phyloP scores from a whole-genome alignment of 2,113 vertebrate genomes.

The Percopsis transmontana region DNA sequence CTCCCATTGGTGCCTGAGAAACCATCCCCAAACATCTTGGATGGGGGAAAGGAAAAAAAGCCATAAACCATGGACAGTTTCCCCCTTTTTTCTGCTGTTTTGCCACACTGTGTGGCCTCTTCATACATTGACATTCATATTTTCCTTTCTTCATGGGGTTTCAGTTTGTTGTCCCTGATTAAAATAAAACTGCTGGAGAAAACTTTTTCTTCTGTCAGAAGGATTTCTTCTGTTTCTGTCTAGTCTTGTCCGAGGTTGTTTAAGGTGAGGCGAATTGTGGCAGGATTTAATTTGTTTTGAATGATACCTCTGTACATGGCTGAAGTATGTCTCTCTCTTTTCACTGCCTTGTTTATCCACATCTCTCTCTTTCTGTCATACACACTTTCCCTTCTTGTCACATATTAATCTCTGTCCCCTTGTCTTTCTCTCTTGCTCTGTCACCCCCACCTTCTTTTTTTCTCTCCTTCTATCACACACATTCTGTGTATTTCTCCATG shows the following conservation, averaged over 20 bases:
- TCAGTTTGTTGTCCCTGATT: background rate
- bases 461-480: constrained; percentile 13
- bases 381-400: background rate
- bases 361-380: background rate
- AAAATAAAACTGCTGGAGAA: constrained; percentile 5
- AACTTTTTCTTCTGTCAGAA: background rate
- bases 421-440: background rate
- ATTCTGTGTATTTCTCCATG: constrained; percentile 20
- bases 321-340: constrained; percentile 8
- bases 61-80: background rate
- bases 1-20: constrained; percentile 2
- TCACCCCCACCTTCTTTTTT: background rate
- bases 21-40: background rate
- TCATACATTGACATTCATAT: constrained; percentile 3
- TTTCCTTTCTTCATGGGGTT: constrained; percentile 1
- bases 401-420: background rate
- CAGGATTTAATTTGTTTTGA: constrained; percentile 42
- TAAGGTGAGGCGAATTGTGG: constrained; percentile 24
- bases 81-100: background rate
- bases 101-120: constrained; percentile 5
- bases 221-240: background rate
- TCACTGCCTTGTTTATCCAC: background rate
- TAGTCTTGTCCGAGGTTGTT: constrained; percentile 16
- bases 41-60: constrained; percentile 36
- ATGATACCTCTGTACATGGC: constrained; percentile 20